Evolutionary conservation across 2,888 invertebrate species (phyloP).

Genomic region (Hirtodrosophila confusa): DNA sequence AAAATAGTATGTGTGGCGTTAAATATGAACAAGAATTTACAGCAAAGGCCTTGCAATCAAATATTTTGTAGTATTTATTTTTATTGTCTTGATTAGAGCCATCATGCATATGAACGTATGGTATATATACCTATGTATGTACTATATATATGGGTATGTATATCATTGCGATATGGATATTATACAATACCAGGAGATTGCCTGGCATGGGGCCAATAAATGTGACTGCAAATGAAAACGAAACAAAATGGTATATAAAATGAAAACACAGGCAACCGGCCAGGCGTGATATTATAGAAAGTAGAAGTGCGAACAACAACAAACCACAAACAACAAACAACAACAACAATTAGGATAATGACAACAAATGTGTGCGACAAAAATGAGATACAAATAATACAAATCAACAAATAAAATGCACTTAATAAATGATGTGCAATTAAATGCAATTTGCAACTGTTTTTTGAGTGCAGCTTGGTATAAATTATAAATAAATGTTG

Average conservation of each 20-base stretch:
- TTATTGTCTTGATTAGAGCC: conserved; percentile 75
- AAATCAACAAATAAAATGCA: conserved; percentile 31
- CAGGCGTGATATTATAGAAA: conserved; percentile 49
- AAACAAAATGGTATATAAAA: conserved; percentile 41
- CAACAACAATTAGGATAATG: conserved; percentile 27
- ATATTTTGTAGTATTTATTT: conserved; percentile 63
- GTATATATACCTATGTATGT: neutral
- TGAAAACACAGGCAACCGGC: conserved; percentile 27
- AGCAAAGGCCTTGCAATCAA: conserved; percentile 42
- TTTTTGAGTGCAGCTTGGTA: neutral
- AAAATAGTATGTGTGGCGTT: conserved; percentile 24
- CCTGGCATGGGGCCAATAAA: conserved; percentile 76
- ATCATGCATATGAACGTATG: conserved; percentile 16
- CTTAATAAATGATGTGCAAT: conserved; percentile 36
- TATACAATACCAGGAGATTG: conserved; percentile 64
- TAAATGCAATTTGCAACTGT: conserved; percentile 1
- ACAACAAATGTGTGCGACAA: conserved; percentile 38
- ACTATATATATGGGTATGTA: conserved; percentile 6
- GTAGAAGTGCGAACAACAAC: conserved; percentile 54
- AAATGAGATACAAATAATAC: conserved; percentile 39
- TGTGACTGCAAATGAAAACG: conserved; percentile 64
- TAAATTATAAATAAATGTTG: conserved; percentile 5
- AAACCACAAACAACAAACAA: too few relatives aligned
- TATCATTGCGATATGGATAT: conserved; percentile 63
- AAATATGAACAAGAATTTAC: conserved; percentile 45